These are phyloP conservation scores for Gavia stellata DNA, from an alignment of 2,113 vertebrate genomes.

Conservation along the genomic window DNA sequence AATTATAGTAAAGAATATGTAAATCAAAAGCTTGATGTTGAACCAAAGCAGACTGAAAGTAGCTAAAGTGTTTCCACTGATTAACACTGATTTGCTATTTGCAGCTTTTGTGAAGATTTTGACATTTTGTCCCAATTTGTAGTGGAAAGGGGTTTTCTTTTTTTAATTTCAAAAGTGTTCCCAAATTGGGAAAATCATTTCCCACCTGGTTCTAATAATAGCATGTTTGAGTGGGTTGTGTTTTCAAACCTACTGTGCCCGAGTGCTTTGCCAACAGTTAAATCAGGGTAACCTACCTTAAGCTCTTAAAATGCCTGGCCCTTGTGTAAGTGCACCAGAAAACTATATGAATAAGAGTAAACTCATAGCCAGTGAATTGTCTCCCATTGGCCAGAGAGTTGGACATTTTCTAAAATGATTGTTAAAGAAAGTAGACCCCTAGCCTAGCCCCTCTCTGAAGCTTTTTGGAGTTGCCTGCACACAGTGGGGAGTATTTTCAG, in stretches of 20 bases:
- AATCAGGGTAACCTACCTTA: slow-evolving; percentile 43
- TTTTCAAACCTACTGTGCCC: slow-evolving; percentile 6
- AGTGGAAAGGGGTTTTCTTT: not conserved
- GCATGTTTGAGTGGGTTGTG: slow-evolving; percentile 14
- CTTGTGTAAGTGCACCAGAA: slow-evolving; percentile 31
- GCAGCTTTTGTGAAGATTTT: not conserved
- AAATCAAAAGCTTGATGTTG: not conserved
- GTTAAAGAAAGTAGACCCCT: not conserved
- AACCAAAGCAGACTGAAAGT: not conserved
- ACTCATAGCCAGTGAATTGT: not conserved
- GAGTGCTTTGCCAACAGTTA: slow-evolving; percentile 29
- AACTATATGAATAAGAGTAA: not conserved
- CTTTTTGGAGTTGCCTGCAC: not conserved
- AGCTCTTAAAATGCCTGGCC: not conserved
- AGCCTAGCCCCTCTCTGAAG: not conserved
- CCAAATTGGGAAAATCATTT: slow-evolving; percentile 11
- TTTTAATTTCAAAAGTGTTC: not conserved
- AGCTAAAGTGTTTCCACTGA: not conserved
- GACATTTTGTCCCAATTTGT: not conserved
- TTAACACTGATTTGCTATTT: not conserved
- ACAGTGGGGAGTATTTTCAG: not conserved
- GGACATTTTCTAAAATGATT: not conserved
- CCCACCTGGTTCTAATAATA: slow-evolving; percentile 49
- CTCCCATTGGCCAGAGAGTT: not conserved
- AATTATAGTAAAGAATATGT: not conserved